Conservation (phyloP, 2,113 vertebrate genomes). For the Vulpes lagopus region DNA sequence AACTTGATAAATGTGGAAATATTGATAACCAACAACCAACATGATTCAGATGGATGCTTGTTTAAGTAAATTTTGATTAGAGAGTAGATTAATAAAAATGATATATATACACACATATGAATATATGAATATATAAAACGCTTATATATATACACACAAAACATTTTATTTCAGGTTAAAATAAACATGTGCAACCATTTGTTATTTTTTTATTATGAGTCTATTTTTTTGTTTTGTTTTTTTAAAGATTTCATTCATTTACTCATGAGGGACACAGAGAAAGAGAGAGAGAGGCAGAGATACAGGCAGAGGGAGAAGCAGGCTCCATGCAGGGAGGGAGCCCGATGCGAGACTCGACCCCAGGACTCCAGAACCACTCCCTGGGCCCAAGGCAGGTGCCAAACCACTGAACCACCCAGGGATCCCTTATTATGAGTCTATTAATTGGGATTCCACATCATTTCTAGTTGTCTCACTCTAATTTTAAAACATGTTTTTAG, state of each 20-base stretch:
- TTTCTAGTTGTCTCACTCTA: not conserved
- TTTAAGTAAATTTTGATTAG: not conserved
- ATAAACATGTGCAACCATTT: not conserved
- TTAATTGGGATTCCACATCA: not conserved
- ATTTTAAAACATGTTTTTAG: slow-evolving; percentile 23
- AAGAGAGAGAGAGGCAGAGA: too few relatives aligned
- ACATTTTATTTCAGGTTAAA: not conserved
- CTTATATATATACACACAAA: not conserved
- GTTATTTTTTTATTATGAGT: not conserved
- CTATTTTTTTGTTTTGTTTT: too few relatives aligned
- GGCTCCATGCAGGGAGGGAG: too few relatives aligned
- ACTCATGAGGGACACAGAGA: too few relatives aligned
- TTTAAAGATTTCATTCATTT: too few relatives aligned
- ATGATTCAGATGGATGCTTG: not conserved
- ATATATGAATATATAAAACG: not conserved
- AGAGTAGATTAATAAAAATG: not conserved
- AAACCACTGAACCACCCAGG: too few relatives aligned
- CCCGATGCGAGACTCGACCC: too few relatives aligned
- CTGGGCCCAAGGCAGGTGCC: too few relatives aligned
- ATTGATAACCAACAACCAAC: not conserved
- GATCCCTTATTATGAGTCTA: not conserved
- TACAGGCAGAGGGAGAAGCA: too few relatives aligned
- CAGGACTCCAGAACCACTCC: too few relatives aligned
- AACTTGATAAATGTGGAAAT: not conserved
- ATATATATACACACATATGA: not conserved